Evolutionary conservation across 2,888 invertebrate species (phyloP).

Genomic region (Eupithecia tripunctaria): DNA sequence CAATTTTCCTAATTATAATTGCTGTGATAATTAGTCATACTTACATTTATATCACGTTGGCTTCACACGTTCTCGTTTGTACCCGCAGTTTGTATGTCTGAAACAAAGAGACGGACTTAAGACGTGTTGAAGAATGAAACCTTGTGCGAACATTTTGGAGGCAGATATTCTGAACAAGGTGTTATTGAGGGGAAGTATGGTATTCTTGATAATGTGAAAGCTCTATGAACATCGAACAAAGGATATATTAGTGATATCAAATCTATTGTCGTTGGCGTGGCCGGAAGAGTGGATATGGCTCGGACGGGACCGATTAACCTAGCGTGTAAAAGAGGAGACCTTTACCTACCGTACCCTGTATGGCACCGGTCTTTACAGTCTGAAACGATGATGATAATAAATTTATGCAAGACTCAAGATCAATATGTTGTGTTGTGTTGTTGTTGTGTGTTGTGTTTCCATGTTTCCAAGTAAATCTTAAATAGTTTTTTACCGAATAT

Average conservation of each 20-base stretch:
- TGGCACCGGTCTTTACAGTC: too few species aligned
- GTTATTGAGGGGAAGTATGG: not conserved
- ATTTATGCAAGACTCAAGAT: not conserved
- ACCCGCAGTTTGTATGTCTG: slow-evolving; percentile 56
- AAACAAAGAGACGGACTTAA: slow-evolving; percentile 49
- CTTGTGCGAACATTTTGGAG: not conserved
- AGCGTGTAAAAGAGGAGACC: not conserved
- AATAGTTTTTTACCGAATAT: not conserved
- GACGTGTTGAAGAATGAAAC: not conserved
- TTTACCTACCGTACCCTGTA: too few species aligned
- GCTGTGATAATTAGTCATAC: slow-evolving; percentile 48
- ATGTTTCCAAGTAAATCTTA: not conserved
- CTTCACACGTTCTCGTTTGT: slow-evolving; percentile 56
- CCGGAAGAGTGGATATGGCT: not conserved
- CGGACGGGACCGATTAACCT: not conserved
- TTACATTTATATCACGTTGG: slow-evolving; percentile 73
- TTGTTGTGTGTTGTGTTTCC: too few species aligned
- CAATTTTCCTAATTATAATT: slow-evolving; percentile 43
- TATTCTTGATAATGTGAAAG: not conserved
- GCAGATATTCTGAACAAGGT: not conserved
- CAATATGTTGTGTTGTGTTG: too few species aligned
- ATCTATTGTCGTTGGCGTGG: not conserved
- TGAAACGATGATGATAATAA: not conserved
- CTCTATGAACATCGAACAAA: not conserved
- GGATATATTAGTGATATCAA: not conserved